Evolutionary conservation across 1,140 invertebrate genomes (phyloP).

Genomic region (Monomorium pharaonis): DNA sequence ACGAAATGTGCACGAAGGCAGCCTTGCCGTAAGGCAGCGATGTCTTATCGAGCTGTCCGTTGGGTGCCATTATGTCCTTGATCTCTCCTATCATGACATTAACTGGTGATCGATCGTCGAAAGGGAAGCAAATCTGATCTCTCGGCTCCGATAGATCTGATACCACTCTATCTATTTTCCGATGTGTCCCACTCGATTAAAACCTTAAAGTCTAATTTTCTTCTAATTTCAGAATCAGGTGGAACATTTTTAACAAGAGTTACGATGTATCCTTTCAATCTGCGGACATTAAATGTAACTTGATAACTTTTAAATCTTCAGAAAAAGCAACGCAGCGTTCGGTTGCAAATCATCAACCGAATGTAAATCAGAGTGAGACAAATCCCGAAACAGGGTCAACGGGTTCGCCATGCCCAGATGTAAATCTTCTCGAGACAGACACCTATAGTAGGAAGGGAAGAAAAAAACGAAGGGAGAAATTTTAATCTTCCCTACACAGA

Average conservation of each 20-base stretch:
- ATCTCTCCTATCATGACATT: constrained; percentile 62
- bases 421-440: background rate
- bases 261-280: too few species aligned
- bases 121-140: constrained; percentile 59
- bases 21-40: constrained; percentile 47
- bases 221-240: background rate
- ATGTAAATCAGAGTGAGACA: background rate
- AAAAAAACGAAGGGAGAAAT: constrained; percentile 16
- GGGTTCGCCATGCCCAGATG: background rate
- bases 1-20: constrained; percentile 48
- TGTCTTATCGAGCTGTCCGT: constrained; percentile 70
- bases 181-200: background rate
- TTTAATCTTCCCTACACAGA: constrained; percentile 67
- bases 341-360: background rate
- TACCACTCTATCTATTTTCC: constrained; percentile 4
- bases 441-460: background rate
- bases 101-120: constrained; percentile 64
- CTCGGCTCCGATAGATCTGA: constrained; percentile 5
- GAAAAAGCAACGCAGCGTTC: background rate
- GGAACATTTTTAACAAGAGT: background rate
- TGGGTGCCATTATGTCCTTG: constrained; percentile 69
- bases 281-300: too few species aligned
- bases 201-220: background rate
- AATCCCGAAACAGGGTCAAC: background rate
- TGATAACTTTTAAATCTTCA: background rate